phyloP scores from a whole-genome alignment of 2,888 invertebrate genomes.

The Pristionchus mayeri region DNA sequence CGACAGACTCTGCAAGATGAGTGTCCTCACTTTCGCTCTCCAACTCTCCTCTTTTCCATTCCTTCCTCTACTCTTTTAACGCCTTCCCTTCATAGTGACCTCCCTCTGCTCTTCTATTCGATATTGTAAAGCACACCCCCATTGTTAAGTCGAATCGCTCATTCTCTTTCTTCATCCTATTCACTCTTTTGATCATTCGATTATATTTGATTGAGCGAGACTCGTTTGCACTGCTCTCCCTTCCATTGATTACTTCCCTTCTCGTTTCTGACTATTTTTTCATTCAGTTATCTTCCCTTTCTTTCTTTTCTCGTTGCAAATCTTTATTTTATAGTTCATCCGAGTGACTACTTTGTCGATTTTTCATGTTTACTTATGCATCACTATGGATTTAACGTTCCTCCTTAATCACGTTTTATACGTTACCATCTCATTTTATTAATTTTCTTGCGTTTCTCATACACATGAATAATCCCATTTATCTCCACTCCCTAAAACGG shows the following conservation, averaged over 20 bases:
- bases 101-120: constrained; percentile 25
- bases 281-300: not conserved
- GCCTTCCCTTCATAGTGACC: constrained; percentile 19
- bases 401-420: too few species aligned
- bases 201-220: constrained; percentile 2
- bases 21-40: constrained; percentile 13
- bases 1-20: not conserved
- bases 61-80: constrained; percentile 23
- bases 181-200: not conserved
- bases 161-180: not conserved
- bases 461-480: not conserved
- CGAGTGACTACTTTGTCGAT: too few species aligned
- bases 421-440: too few species aligned
- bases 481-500: not conserved
- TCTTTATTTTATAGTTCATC: not conserved
- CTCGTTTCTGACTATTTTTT: constrained; percentile 13
- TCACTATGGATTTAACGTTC: too few species aligned
- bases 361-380: not conserved
- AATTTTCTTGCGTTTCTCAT: not conserved
- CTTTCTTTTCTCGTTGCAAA: constrained; percentile 6
- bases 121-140: constrained; percentile 30
- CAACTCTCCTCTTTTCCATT: too few species aligned
- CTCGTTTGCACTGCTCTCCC: constrained; percentile 36
- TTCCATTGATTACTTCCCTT: constrained; percentile 29
- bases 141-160: not conserved